These are phyloP conservation scores for Hyla sarda DNA, from an alignment of 2,113 vertebrate species.

Conservation along the genomic window DNA sequence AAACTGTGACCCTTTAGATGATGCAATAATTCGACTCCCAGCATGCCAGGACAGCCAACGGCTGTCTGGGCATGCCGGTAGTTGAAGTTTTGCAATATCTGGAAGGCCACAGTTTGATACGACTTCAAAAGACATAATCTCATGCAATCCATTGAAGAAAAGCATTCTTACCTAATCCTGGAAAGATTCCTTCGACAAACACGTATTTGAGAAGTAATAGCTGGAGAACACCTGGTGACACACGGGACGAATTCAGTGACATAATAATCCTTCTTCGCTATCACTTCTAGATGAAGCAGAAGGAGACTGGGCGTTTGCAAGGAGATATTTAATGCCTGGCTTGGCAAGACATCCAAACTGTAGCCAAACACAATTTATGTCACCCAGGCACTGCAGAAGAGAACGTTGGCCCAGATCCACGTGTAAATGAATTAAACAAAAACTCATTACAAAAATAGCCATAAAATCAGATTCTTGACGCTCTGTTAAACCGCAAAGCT, in stretches of 20 bases:
- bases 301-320: not conserved
- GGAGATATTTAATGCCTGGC: not conserved
- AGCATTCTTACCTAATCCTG: not conserved
- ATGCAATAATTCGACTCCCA: too few species aligned
- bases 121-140: too few species aligned
- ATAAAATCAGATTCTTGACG: slow-evolving; percentile 29
- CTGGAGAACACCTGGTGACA: not conserved
- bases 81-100: too few species aligned
- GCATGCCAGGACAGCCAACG: too few species aligned
- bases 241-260: not conserved
- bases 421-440: slow-evolving; percentile 47
- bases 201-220: not conserved
- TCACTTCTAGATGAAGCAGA: not conserved
- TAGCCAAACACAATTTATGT: slow-evolving; percentile 1
- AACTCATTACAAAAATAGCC: slow-evolving; percentile 48
- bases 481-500: not conserved
- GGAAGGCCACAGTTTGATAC: too few species aligned
- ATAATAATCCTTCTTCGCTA: not conserved
- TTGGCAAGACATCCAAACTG: not conserved
- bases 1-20: too few species aligned
- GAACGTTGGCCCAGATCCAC: slow-evolving; percentile 17
- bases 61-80: too few species aligned
- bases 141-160: not conserved
- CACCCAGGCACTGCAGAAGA: not conserved
- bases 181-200: not conserved